A percentile compares a stretch with the other conserved stretches of the same genome.
Conservation (phyloP, 1,140 invertebrate species). For the Yoshiicerus persimilis region DNA sequence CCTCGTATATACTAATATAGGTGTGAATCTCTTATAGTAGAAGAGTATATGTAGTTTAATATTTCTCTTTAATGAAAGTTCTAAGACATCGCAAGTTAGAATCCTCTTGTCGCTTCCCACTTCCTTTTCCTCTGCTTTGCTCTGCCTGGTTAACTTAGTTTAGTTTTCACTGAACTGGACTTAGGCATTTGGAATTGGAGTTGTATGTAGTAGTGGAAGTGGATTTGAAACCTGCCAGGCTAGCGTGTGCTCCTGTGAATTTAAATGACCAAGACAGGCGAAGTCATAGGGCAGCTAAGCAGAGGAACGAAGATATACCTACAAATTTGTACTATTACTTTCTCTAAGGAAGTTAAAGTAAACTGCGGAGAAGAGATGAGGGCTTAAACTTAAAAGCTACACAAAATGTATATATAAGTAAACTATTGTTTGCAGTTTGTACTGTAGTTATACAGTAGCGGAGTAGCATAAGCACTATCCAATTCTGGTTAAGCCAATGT, state of each 20-base stretch:
- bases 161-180: constrained; percentile 24
- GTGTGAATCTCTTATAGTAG: too few species aligned
- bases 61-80: neutral
- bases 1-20: neutral
- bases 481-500: neutral
- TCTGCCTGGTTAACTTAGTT: neutral
- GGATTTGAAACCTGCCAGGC: constrained; percentile 25
- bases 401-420: neutral
- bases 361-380: neutral
- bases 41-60: neutral
- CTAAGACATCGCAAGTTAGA: neutral
- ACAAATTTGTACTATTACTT: neutral
- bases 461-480: neutral
- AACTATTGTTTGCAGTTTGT: neutral
- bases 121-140: neutral
- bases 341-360: neutral
- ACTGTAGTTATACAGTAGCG: neutral
- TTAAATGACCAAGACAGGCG: neutral
- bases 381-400: neutral
- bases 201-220: constrained; percentile 18
- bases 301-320: neutral
- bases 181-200: constrained; percentile 6
- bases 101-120: neutral
- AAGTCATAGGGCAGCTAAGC: neutral
- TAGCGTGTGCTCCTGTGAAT: constrained; percentile 16